Base-by-base conservation (phyloP, 2,797 vertebrate genomes). In the Sebastes trivittatus region DNA sequence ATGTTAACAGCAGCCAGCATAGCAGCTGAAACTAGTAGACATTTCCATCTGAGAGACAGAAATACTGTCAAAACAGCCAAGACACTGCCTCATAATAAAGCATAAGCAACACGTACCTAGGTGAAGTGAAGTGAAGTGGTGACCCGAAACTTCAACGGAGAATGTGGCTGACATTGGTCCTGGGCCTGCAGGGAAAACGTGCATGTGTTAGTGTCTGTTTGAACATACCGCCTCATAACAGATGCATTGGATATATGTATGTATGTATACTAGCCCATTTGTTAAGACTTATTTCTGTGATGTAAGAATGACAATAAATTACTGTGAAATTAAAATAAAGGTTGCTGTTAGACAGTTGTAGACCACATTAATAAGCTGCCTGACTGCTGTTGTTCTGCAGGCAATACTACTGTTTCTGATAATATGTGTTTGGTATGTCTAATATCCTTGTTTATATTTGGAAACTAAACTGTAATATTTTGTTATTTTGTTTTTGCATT, bases 11-110 rank as follows among this genome's bases (percentile, higher is more conserved):
- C 62, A 20, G 62, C 30, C 4, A 16, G 38, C 38, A 42, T 42
- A 42, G 14, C 38, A 42, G 13, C 14, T 0, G 38, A 0, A 42
- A 42, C 14, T 42, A 16, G 38, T 16, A 42, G 38, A 34, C n/a
- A 16, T 2, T 6, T 23, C 1, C 34, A 23, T 46, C 2, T 4
- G 6, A 29, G 22, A 29, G 10, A 59, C 3, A 49, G n/a, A 34
- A 52, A 4, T 16, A 34, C 9, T 3, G n/a, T 16, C n/a, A 42
- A 56, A 56, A 42, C 3, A 64, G 14, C 18, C 16, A 25, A 20
- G 1, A 55, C 60, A 18, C 0, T 14, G 5, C 4, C 11, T 73
- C 13, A 20, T 23, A 18, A 34, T n/a, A 22, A 61, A n/a, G 27
- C 20, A 61, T 7, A 6, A 20, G n/a, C n/a, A 18, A 63, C 22